These are phyloP conservation scores for Rhizomys pruinosus DNA, from an alignment of 2,113 vertebrate species.

Conservation along the genomic window DNA sequence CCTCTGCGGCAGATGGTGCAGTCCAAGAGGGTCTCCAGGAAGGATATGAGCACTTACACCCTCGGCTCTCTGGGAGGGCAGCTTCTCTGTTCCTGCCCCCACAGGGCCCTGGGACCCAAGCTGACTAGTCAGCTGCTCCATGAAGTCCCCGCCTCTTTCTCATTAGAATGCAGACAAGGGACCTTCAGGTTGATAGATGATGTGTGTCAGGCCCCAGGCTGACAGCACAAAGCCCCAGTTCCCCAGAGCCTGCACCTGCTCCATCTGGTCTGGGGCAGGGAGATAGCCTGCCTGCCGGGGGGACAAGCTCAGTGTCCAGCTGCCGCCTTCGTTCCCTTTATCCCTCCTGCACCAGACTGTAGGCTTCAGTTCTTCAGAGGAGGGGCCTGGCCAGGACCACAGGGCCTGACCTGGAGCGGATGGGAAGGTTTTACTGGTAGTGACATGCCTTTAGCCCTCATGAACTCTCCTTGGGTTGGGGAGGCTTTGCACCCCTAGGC, in stretches of 20 bases:
- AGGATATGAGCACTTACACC: accelerated
- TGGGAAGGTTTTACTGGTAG: not conserved
- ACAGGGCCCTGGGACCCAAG: not conserved
- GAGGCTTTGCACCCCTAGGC: not conserved
- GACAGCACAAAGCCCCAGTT: constrained; percentile 44
- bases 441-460: not conserved
- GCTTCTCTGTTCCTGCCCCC: not conserved
- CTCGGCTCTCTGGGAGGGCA: not conserved
- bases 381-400: not conserved
- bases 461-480: not conserved
- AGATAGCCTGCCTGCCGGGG: not conserved
- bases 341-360: not conserved
- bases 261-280: constrained; percentile 25
- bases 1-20: not conserved
- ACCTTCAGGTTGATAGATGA: constrained; percentile 10
- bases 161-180: constrained; percentile 54
- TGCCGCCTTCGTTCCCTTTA: not conserved
- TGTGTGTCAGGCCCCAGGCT: not conserved
- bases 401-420: not conserved
- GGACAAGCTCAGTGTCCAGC: not conserved
- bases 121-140: not conserved
- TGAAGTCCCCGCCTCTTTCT: not conserved
- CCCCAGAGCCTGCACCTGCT: constrained; percentile 1
- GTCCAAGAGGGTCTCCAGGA: not conserved
- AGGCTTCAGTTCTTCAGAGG: not conserved